A percentile compares a stretch with the other conserved stretches of the same genome.
phyloP scores from a whole-genome alignment of 1,140 invertebrate species.

The Papilio machaon region DNA sequence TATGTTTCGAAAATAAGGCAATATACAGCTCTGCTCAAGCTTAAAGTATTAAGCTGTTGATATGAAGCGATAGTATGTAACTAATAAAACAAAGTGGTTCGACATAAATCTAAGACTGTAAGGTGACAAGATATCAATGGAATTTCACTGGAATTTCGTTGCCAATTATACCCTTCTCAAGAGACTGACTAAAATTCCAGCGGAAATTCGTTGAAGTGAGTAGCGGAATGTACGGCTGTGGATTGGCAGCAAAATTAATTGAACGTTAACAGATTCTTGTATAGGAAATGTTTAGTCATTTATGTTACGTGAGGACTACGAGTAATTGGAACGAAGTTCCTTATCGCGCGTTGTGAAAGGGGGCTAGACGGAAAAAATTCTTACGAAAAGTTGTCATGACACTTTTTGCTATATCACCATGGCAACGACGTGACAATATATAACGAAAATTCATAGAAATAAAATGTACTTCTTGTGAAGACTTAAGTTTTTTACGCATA shows the following conservation, averaged over 20 bases:
- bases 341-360: too few species aligned
- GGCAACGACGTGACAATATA: too few species aligned
- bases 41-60: not conserved
- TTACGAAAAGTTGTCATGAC: too few species aligned
- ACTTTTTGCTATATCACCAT: too few species aligned
- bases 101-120: not conserved
- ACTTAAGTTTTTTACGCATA: too few species aligned
- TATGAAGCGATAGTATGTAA: not conserved
- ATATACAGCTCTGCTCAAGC: too few species aligned
- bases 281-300: not conserved
- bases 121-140: slow-evolving; percentile 12
- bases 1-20: too few species aligned
- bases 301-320: not conserved
- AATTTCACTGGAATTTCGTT: slow-evolving; percentile 18
- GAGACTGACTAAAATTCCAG: slow-evolving; percentile 7
- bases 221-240: slow-evolving; percentile 8
- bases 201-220: slow-evolving; percentile 13
- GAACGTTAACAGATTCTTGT: slow-evolving; percentile 4
- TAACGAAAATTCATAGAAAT: too few species aligned
- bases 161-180: slow-evolving; percentile 31
- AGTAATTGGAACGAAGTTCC: too few species aligned
- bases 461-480: too few species aligned
- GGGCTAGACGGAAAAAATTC: too few species aligned
- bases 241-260: slow-evolving; percentile 8
- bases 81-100: not conserved